Base-by-base conservation (phyloP, 2,888 invertebrate genomes). In the Pristionchus entomophagus region DNA sequence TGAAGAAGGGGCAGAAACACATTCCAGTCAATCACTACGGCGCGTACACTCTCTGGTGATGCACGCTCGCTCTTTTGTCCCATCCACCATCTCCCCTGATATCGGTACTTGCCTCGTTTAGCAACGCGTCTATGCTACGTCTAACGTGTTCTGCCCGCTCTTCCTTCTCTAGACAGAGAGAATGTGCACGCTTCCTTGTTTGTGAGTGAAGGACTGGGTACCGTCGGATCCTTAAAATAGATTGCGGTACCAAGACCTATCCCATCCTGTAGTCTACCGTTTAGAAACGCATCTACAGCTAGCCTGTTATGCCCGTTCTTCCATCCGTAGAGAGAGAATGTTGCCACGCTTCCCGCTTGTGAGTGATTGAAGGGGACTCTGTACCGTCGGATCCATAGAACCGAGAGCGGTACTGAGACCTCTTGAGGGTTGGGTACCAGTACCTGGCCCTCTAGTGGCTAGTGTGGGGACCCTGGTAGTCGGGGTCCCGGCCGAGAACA, bases 141-240 rank as follows among this genome's bases (percentile, higher is more conserved):
- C 73, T 85, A 85, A 85, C 56, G 32, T 59, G 77, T 85, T 85
- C 85, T 85, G 85, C 77, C 85, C 85, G 26, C 73, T 85, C 73
- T 73, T 85, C 85, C 51, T 69, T 45, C 82, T 22, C n/a, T 83
- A 83, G 32, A 49, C 51, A 22, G 29, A 14, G 38, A 17, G 19
- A 35, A 35, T n/a, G 84, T 26, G 26, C 73, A 6, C n/a, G 73
- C 38, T 73, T n/a, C n/a, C 17, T 41, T 73, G 35, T 38, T 59
- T 59, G 59, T 59, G 59, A 59, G 59, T 59, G 59, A 29, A 14
- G 8, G 45, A 14, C 45, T 45, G 45, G 45, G 45, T 45, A 45
- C 45, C 14, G 45, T n/a, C n/a, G 45, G 6, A 45, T 14, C 45
- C 8, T 10, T 45, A 14, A 14, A 10, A 45, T 14, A 6, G 14